These are phyloP conservation scores for Anorthoa munda DNA, from an alignment of 2,888 invertebrate species.

Conservation along the genomic window DNA sequence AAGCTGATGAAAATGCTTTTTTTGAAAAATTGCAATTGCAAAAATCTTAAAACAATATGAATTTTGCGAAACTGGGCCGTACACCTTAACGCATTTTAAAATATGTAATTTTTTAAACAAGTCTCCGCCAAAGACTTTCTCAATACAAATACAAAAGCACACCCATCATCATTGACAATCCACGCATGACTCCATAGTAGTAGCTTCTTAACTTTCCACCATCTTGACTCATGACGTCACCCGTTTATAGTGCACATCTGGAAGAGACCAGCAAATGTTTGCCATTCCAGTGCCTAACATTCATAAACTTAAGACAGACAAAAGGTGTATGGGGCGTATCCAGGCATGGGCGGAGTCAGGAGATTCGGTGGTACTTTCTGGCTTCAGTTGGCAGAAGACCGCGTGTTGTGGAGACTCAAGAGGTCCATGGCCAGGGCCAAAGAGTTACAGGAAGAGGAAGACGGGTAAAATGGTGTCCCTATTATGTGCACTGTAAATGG, in stretches of 20 bases:
- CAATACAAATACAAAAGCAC: conserved; percentile 45
- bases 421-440: conserved; percentile 60
- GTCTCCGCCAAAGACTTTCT: conserved; percentile 6
- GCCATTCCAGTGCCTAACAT: conserved; percentile 53
- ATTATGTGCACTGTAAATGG: conserved; percentile 70
- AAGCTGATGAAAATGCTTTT: too few species aligned
- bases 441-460: conserved; percentile 67
- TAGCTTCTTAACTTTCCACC: conserved; percentile 57
- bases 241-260: conserved; percentile 68
- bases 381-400: conserved; percentile 64
- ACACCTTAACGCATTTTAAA: neutral
- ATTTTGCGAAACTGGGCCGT: too few species aligned
- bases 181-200: conserved; percentile 57
- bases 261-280: conserved; percentile 25
- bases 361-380: conserved; percentile 66
- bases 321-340: conserved; percentile 64
- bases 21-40: too few species aligned
- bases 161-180: conserved; percentile 52
- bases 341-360: conserved; percentile 62
- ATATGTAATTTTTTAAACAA: conserved; percentile 3
- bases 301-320: conserved; percentile 62
- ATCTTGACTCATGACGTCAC: conserved; percentile 44
- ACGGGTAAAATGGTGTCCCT: conserved; percentile 64
- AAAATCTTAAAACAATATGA: too few species aligned
- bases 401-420: conserved; percentile 67